phyloP scores from a whole-genome alignment of 2,888 invertebrate species.

The Plagodis pulveraria region DNA sequence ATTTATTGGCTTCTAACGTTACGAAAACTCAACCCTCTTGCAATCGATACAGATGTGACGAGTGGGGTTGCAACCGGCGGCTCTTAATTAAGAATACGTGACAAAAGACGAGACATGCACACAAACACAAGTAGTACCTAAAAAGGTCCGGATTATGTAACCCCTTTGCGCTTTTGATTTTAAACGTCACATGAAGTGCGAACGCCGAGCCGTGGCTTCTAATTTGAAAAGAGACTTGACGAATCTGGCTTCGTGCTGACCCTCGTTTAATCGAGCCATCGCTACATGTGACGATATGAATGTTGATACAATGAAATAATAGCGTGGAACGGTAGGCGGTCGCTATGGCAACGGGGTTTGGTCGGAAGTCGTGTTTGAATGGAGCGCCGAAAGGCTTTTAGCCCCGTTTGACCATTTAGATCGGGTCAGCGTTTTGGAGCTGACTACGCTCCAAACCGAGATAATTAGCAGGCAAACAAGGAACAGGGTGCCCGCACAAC shows the following conservation, averaged over 20 bases:
- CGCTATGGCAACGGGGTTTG: conserved; percentile 73
- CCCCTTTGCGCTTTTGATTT: conserved; percentile 84
- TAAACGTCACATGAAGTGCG: conserved; percentile 80
- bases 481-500: conserved; percentile 69
- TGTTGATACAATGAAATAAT: conserved; percentile 82
- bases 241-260: conserved; percentile 80
- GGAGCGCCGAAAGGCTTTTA: conserved; percentile 71
- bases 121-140: conserved; percentile 76
- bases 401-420: conserved; percentile 76
- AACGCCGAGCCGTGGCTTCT: conserved; percentile 70
- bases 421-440: conserved; percentile 75
- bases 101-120: conserved; percentile 84
- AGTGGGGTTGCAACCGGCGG: conserved; percentile 75
- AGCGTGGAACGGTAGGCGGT: conserved; percentile 67
- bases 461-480: conserved; percentile 84
- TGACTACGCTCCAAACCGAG: conserved; percentile 68
- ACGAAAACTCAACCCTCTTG: conserved; percentile 60
- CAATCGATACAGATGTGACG: conserved; percentile 79
- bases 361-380: conserved; percentile 68
- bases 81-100: conserved; percentile 86
- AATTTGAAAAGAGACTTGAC: conserved; percentile 82
- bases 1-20: conserved; percentile 57
- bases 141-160: conserved; percentile 84
- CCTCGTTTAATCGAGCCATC: conserved; percentile 77
- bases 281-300: conserved; percentile 78